Percentiles rank a stretch among this genome's conserved stretches.
phyloP scores from a whole-genome alignment of 2,797 vertebrate species.

The Micropoecilia bifurca region DNA sequence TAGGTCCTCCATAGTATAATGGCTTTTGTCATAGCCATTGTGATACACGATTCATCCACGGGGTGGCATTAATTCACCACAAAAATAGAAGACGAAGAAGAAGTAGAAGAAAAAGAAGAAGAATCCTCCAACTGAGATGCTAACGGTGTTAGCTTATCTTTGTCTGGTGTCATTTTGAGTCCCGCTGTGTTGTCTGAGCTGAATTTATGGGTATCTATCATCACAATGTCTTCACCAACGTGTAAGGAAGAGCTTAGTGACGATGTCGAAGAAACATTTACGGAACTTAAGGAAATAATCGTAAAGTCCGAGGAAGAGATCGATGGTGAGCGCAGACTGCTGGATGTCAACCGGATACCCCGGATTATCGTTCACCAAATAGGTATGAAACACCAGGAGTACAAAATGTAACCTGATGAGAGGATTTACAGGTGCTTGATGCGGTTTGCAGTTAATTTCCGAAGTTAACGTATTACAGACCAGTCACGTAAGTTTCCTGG shows the following conservation, averaged over 20 bases:
- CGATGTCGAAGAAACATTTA: not conserved
- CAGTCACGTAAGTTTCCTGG: not conserved
- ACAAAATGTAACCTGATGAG: not conserved
- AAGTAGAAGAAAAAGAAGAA: not conserved
- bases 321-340: not conserved
- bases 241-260: not conserved
- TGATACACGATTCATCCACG: not conserved
- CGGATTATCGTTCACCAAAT: not conserved
- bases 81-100: not conserved
- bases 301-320: conserved; percentile 5
- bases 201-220: not conserved
- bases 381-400: not conserved
- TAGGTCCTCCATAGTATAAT: not conserved
- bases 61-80: not conserved
- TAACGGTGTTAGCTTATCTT: not conserved
- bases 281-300: not conserved
- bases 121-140: not conserved
- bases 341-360: conserved; percentile 3
- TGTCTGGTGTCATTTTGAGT: not conserved
- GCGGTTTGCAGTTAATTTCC: not conserved
- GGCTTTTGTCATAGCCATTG: not conserved
- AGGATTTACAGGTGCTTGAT: not conserved
- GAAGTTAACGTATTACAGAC: not conserved
- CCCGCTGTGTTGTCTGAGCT: not conserved
- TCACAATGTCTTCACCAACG: not conserved